Evolutionary conservation across 2,888 invertebrate species (phyloP).

Genomic region (Cosmia pyralina): DNA sequence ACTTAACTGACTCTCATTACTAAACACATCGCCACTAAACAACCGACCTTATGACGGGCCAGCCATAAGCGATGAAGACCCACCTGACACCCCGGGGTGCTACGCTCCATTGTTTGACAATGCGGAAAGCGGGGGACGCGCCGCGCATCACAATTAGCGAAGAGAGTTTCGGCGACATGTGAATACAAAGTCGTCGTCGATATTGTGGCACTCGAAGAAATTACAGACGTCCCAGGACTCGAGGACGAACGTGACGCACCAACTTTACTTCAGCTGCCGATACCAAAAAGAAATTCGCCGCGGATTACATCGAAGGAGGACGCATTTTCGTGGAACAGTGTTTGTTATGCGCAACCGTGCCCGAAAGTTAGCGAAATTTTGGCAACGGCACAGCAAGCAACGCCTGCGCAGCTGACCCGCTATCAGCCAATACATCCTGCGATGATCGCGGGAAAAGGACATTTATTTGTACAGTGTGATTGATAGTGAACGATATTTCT

Average conservation of each 20-base stretch:
- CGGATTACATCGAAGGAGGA: slow-evolving; percentile 72
- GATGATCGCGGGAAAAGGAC: slow-evolving; percentile 79
- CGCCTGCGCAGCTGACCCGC: slow-evolving; percentile 70
- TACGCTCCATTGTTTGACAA: slow-evolving; percentile 83
- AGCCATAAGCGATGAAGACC: slow-evolving; percentile 77
- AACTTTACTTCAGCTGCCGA: slow-evolving; percentile 68
- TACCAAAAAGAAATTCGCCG: slow-evolving; percentile 73
- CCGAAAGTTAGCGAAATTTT: slow-evolving; percentile 84
- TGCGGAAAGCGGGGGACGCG: slow-evolving; percentile 86
- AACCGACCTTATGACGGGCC: slow-evolving; percentile 70
- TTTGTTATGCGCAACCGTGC: slow-evolving; percentile 80
- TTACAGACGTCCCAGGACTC: slow-evolving; percentile 80
- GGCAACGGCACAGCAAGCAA: slow-evolving; percentile 76
- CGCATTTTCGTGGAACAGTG: slow-evolving; percentile 71
- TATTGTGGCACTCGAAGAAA: slow-evolving; percentile 74
- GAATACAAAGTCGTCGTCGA: slow-evolving; percentile 84
- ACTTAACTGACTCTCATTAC: slow-evolving; percentile 74
- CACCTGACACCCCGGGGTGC: slow-evolving; percentile 82
- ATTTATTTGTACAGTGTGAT: slow-evolving; percentile 75
- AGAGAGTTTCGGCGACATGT: slow-evolving; percentile 88
- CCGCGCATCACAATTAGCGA: slow-evolving; percentile 84
- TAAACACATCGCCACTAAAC: slow-evolving; percentile 69
- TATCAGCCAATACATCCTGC: slow-evolving; percentile 76
- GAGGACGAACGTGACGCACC: slow-evolving; percentile 78
- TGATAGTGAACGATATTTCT: slow-evolving; percentile 70